phyloP scores from a whole-genome alignment of 2,797 vertebrate genomes.

The Coracias cyanogaster region DNA sequence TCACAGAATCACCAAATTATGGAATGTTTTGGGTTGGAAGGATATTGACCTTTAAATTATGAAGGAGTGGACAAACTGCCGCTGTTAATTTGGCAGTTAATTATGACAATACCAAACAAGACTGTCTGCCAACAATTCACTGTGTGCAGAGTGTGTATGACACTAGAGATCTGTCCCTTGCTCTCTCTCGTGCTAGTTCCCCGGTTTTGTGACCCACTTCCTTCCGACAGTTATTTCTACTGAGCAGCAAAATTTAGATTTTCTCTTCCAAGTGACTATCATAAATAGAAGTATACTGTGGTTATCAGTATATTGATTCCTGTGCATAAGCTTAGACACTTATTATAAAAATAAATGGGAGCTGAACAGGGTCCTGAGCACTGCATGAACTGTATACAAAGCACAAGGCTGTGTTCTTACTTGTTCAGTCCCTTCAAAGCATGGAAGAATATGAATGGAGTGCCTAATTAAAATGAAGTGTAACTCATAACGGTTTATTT shows the following conservation, averaged over 20 bases:
- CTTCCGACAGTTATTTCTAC: not conserved
- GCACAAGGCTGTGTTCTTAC: not conserved
- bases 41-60: not conserved
- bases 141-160: not conserved
- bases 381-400: not conserved
- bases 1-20: too few relatives aligned
- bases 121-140: not conserved
- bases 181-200: not conserved
- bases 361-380: not conserved
- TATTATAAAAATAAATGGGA: not conserved
- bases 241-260: not conserved
- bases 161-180: not conserved
- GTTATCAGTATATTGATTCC: not conserved
- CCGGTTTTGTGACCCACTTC: not conserved
- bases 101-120: not conserved
- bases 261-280: not conserved
- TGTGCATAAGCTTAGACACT: not conserved
- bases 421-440: slow-evolving; percentile 13
- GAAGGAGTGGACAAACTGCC: not conserved
- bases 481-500: slow-evolving; percentile 46
- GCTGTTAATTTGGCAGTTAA: slow-evolving; percentile 29
- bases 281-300: not conserved
- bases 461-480: slow-evolving; percentile 56
- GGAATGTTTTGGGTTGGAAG: too few relatives aligned
- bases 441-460: not conserved